phyloP scores from a whole-genome alignment of 2,888 invertebrate species.

The Brachypalpus laphriformis region DNA sequence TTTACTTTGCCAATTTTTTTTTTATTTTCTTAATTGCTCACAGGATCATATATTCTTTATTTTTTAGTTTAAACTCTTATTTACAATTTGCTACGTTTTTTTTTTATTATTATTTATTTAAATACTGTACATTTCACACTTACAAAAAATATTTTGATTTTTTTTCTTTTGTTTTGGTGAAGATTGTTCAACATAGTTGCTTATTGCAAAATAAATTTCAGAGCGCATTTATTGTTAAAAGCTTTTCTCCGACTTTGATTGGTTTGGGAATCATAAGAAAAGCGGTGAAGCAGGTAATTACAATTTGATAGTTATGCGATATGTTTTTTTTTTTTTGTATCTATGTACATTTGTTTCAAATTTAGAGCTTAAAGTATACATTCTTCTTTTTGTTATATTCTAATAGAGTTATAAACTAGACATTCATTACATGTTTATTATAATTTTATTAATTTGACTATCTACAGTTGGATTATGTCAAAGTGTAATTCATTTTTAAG shows the following conservation, averaged over 20 bases:
- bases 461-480: constrained; percentile 60
- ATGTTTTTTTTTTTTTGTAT: constrained; percentile 14
- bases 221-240: neutral
- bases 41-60: constrained; percentile 11
- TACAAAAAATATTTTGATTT: neutral
- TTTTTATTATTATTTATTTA: neutral
- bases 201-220: neutral
- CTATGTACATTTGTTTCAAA: constrained; percentile 35
- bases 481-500: constrained; percentile 50
- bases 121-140: constrained; percentile 17
- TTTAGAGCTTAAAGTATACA: constrained; percentile 4
- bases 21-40: constrained; percentile 18
- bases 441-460: constrained; percentile 37
- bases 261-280: constrained; percentile 49
- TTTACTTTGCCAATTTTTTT: constrained; percentile 33
- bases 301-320: constrained; percentile 11
- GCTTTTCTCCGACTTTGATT: neutral
- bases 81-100: constrained; percentile 21
- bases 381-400: neutral
- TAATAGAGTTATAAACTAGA: constrained; percentile 32
- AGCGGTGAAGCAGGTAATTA: constrained; percentile 47
- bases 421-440: constrained; percentile 17
- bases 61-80: constrained; percentile 17
- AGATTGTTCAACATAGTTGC: neutral
- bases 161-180: neutral